Percentiles rank a stretch among this genome's conserved stretches.
These are phyloP conservation scores for Armadillidium nasatum DNA, from an alignment of 1,140 invertebrate species.

Conservation along the genomic window DNA sequence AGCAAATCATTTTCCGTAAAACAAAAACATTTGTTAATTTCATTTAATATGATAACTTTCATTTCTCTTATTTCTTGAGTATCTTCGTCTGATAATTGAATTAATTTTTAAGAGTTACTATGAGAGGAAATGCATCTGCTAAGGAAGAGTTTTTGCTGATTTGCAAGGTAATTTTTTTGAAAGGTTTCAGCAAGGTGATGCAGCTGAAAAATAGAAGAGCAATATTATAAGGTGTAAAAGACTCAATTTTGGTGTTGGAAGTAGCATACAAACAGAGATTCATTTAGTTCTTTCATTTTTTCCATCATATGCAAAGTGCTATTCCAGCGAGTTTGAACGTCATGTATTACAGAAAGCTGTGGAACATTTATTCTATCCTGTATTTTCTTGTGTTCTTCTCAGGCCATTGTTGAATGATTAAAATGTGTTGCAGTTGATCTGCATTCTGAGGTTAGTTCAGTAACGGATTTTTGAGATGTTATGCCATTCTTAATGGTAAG, in stretches of 20 bases:
- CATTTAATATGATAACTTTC: no score
- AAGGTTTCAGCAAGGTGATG: no score
- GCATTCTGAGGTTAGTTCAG: neutral
- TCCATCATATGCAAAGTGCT: constrained; percentile 25
- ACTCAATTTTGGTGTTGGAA: constrained; percentile 17
- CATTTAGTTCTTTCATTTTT: constrained; percentile 25
- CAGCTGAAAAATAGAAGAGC: neutral
- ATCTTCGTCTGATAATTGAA: no score
- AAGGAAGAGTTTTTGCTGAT: no score
- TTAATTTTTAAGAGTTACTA: no score
- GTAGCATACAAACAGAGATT: constrained; percentile 21
- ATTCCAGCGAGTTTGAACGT: constrained; percentile 20
- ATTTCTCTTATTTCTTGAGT: no score
- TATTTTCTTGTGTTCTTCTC: constrained; percentile 23
- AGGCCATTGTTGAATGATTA: constrained; percentile 23
- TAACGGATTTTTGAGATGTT: constrained; percentile 8
- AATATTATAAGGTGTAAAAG: constrained; percentile 11
- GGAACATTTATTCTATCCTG: constrained; percentile 18
- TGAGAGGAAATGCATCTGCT: no score
- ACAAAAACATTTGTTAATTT: no score
- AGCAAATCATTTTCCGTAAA: no score
- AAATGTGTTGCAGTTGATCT: constrained; percentile 23
- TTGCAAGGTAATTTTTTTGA: no score
- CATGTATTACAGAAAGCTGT: constrained; percentile 16
- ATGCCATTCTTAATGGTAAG: neutral